Base-by-base conservation (phyloP, 1,140 invertebrate genomes). In the Camponotus floridanus region DNA sequence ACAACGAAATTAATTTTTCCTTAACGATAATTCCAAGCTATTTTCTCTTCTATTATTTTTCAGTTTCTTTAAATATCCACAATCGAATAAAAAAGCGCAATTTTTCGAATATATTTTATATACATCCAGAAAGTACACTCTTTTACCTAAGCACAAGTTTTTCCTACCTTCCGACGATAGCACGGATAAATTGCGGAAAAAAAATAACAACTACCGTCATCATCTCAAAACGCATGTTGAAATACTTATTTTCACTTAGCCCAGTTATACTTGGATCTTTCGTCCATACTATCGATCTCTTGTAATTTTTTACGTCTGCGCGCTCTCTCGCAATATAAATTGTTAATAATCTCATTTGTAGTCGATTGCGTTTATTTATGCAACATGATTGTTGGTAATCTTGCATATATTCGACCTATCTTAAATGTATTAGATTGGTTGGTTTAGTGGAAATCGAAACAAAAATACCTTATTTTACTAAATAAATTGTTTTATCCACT, bases 281-380 rank as follows among this genome's bases (percentile, higher is more conserved):
- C 7, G 18, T 18, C 62, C 26, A 18, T 62, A 61, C 71, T 51
- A 80, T 81, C n/a, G 67, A 83, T 62, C 21, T 73, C 18, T 59
- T 36, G 18, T 0, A 59, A n/a, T 26, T 26, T 6, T 79, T n/a
- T 48, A 9, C 3, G 4, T n/a, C 18, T 73, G 48, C 36, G 26
- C 48, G 48, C 26, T 33, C 61, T 64, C 31, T 81, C 33, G 13
- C 39, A 2, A 62, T 5, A 62, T 74, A 13, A 61, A 74, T 73
- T 36, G 9, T 74, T 83, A n/a, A 83, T n/a, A 39, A 74, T 51
- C 68, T 83, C 55, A 0, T 74, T 83, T 74, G 55, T 5, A 45
- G 13, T n/a, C 39, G 73, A 74, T 39, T 61, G 18, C 13, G 5
- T 57, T 48, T 68, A 26, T 45, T 39, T 61, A 73, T 55, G 31